phyloP scores from a whole-genome alignment of 2,797 vertebrate species.

The Arvicola amphibius region DNA sequence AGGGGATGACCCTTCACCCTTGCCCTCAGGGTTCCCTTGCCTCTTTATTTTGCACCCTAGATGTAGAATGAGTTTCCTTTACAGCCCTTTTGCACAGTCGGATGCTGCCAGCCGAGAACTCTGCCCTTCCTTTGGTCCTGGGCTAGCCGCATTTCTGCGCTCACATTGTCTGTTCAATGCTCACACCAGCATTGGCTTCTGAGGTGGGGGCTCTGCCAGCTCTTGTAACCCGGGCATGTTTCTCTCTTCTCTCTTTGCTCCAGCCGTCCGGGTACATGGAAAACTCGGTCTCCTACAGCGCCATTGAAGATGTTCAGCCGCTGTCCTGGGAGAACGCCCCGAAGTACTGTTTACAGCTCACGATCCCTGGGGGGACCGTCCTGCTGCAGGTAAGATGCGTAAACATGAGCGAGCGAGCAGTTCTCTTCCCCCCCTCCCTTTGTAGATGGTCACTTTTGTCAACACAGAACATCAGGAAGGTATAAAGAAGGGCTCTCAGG shows the following conservation, averaged over 20 bases:
- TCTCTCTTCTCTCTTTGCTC: conserved; percentile 58
- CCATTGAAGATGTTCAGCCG: conserved; percentile 98
- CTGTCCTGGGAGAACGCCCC: conserved; percentile 99
- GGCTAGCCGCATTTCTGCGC: neutral
- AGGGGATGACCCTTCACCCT: neutral
- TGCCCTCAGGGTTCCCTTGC: neutral
- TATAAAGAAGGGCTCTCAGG: neutral
- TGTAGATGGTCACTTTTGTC: neutral
- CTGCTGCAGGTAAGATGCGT: conserved; percentile 93
- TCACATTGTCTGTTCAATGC: neutral
- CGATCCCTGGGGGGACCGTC: conserved; percentile 96
- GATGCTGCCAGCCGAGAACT: too few species aligned
- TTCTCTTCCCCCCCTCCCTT: neutral
- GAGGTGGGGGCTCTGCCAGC: fast-evolving
- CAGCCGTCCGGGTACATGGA: conserved; percentile 99
- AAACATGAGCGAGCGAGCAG: conserved; percentile 69
- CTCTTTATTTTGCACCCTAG: too few species aligned
- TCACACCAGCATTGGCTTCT: neutral
- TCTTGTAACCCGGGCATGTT: conserved; percentile 37
- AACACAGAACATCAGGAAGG: neutral
- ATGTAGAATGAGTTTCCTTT: fast-evolving
- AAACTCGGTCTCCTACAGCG: conserved; percentile 96
- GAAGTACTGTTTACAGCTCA: conserved; percentile 99
- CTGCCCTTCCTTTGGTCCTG: neutral
- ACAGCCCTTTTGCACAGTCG: fast-evolving